Base-by-base conservation (phyloP, 2,888 invertebrate genomes). In the Taphrorychus bicolor region DNA sequence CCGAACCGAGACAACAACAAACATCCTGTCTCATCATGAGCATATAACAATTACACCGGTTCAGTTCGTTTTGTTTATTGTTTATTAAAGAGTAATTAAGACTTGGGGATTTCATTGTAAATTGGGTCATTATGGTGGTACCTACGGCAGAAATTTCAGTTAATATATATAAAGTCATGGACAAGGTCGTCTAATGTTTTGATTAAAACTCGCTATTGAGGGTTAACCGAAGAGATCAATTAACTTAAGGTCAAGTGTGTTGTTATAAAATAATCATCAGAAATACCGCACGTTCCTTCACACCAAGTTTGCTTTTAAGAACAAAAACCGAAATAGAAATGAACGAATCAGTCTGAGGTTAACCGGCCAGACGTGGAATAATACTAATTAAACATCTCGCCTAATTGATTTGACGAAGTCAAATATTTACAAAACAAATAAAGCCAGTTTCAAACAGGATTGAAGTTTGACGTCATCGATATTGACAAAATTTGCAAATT, bases 191-290 rank as follows among this genome's bases (percentile, higher is more conserved):
- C 42, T 52, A 41, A 17, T 53, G 45, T 45, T 54, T 53, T 61
- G 53, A 61, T 61, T 52, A 53, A 54, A 54, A 53, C 42, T 17
- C 45, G 45, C 53, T 53, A 16, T 53, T 53, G 16, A 61, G 11
- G 54, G 7, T 32, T 16, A 22, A 23, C 51, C 51, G 2, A 52
- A 53, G 45, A 61, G 61, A 61, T 61, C 53, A 53, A 61, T 61
- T 61, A 61, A 61, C 53, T 53, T 61, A 54, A 61, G 61, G 61
- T 61, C 61, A 61, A 54, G 53, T 22, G 45, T 14, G 42, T 45
- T 42, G 53, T 53, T 52, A 49, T 59, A 59, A 40, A n/a, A n/a
- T n/a, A n/a, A 52, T 40, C 23, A 45, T 5, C 48, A 22, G 41
- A 53, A 54, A 53, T 42, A n/a, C 14, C 42, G 52, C 61, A 53